phyloP scores from a whole-genome alignment of 1,140 invertebrate species.

The Bombus picipes region DNA sequence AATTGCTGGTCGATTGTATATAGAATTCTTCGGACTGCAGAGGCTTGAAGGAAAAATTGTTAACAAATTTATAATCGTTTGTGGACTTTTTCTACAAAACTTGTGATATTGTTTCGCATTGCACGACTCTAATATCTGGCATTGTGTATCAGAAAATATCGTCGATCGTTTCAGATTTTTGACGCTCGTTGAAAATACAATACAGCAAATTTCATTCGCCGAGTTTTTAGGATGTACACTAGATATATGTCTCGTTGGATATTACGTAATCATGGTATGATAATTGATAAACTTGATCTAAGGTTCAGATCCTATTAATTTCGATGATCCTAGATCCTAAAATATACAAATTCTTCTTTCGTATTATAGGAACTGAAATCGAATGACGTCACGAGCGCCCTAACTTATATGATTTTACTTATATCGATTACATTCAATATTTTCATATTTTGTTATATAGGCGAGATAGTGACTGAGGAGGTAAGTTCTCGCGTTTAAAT shows the following conservation, averaged over 20 bases:
- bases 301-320: background rate
- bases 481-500: conserved; percentile 26
- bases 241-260: conserved; percentile 58
- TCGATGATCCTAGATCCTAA: background rate
- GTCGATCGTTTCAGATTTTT: conserved; percentile 51
- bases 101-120: background rate
- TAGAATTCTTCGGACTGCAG: too few species aligned
- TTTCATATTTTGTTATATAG: conserved; percentile 71
- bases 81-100: too few species aligned
- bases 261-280: conserved; percentile 54
- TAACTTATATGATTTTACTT: conserved; percentile 55
- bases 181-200: conserved; percentile 5
- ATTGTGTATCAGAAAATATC: background rate
- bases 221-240: conserved; percentile 60
- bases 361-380: conserved; percentile 57
- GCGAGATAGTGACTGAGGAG: conserved; percentile 62
- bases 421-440: conserved; percentile 65
- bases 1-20: too few species aligned
- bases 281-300: background rate
- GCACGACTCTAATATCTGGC: too few species aligned
- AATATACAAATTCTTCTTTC: background rate
- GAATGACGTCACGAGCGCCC: conserved; percentile 24
- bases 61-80: too few species aligned
- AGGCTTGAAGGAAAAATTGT: too few species aligned
- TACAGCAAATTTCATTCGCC: conserved; percentile 63